These are phyloP conservation scores for Drosophila nigricruria DNA, from an alignment of 2,888 invertebrate genomes.

Conservation along the genomic window DNA sequence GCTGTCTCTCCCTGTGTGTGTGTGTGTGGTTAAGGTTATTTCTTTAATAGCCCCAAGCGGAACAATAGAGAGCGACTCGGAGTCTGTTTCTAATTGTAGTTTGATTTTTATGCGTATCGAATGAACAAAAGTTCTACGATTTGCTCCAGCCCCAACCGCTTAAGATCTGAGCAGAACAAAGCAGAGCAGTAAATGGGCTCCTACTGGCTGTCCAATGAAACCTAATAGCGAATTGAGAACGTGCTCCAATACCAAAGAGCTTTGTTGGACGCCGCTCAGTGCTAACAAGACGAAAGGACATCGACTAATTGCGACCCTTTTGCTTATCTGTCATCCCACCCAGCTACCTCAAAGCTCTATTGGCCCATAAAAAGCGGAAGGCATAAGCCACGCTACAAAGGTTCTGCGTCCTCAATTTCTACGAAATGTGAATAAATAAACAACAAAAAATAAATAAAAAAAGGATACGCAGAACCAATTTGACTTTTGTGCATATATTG, in stretches of 20 bases:
- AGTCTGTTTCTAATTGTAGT: slow-evolving; percentile 75
- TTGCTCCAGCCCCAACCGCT: neutral
- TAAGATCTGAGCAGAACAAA: slow-evolving; percentile 15
- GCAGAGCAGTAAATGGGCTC: slow-evolving; percentile 17
- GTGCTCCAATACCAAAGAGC: slow-evolving; percentile 66
- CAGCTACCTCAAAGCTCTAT: slow-evolving; percentile 20
- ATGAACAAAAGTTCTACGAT: slow-evolving; percentile 52
- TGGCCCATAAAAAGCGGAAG: slow-evolving; percentile 13
- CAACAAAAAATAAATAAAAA: neutral
- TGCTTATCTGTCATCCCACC: slow-evolving; percentile 47
- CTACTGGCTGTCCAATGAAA: slow-evolving; percentile 49
- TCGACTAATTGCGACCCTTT: slow-evolving; percentile 73
- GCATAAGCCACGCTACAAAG: slow-evolving; percentile 24
- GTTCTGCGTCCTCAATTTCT: slow-evolving; percentile 2
- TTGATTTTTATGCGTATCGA: slow-evolving; percentile 79
- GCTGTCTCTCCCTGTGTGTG: slow-evolving; percentile 14
- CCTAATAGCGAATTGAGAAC: slow-evolving; percentile 63
- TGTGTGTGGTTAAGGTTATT: slow-evolving; percentile 35
- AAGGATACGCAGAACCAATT: neutral
- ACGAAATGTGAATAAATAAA: neutral
- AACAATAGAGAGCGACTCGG: slow-evolving; percentile 30
- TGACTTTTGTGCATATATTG: slow-evolving; percentile 3
- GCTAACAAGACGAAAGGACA: slow-evolving; percentile 52
- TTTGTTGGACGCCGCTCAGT: slow-evolving; percentile 24
- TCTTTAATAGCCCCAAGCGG: slow-evolving; percentile 57